Conservation (phyloP, 2,797 vertebrate species). For the Oophaga sylvatica region DNA sequence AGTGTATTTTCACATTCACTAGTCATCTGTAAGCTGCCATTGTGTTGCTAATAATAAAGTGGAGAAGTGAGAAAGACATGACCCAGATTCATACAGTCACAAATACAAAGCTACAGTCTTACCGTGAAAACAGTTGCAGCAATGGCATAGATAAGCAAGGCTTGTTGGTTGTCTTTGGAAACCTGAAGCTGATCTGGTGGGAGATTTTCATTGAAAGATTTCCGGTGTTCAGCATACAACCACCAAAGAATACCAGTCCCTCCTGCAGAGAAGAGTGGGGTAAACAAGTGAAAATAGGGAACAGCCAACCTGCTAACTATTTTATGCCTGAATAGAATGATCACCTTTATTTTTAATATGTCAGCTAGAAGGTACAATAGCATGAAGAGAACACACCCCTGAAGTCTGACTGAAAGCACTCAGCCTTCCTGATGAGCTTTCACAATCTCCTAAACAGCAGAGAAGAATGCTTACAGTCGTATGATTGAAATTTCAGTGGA, state of each 20-base stretch:
- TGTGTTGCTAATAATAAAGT: slow-evolving; percentile 22
- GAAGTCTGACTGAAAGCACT: no score
- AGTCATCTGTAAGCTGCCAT: slow-evolving; percentile 10
- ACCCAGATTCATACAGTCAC: slow-evolving; percentile 19
- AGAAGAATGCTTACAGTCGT: no score
- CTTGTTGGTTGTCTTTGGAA: slow-evolving; percentile 83
- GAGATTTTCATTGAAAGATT: slow-evolving; percentile 75
- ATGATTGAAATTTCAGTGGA: no score
- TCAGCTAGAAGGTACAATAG: no score
- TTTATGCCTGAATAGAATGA: neutral
- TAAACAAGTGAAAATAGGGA: neutral
- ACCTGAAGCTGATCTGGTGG: slow-evolving; percentile 77
- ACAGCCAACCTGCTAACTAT: neutral
- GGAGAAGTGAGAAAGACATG: slow-evolving; percentile 11
- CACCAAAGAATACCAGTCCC: slow-evolving; percentile 95
- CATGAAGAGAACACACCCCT: no score
- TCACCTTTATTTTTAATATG: no score
- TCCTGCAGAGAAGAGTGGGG: slow-evolving; percentile 71
- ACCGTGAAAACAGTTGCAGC: slow-evolving; percentile 93
- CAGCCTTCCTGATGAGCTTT: no score
- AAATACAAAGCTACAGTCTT: slow-evolving; percentile 65
- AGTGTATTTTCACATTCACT: neutral
- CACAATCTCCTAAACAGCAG: no score
- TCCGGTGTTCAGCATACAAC: slow-evolving; percentile 90
- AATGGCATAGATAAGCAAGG: slow-evolving; percentile 90